Base-by-base conservation (phyloP, 2,797 vertebrate species). In the Platyrinchus mystaceus region DNA sequence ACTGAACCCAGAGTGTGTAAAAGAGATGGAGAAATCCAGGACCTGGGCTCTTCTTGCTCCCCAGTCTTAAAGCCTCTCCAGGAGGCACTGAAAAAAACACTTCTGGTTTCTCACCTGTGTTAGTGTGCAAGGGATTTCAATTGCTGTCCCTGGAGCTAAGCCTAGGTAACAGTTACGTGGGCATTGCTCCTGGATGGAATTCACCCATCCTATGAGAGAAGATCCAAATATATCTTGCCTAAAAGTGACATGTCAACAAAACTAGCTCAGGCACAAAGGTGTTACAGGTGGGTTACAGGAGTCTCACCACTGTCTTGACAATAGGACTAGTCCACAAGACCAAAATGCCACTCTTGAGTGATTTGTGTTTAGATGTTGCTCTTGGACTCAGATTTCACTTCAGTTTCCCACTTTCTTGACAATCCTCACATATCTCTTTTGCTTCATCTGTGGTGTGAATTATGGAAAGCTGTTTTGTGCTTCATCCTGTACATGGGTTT, bases 101-200 rank as follows among this genome's bases (percentile, higher is more conserved):
- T 62, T 50, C 8, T 56, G 20, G 5, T 75, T 73, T 94, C 47
- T 82, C 27, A 22, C 17, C 26, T 73, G 5, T n/a, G 14, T 32
- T 73, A 52, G 7, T 14, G 44, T 77, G 16, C 10, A 53, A 36
- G 7, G 19, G 8, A 46, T 71, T 84, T 58, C 60, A 82, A 0
- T 10, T 74, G n/a, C 23, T 62, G 28, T 52, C 14, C 23, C 18
- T 30, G 37, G 43, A 47, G 46, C 44, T 87, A 52, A 67, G 5
- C 41, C 11, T 24, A 2, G 7, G 12, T 44, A 37, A 32, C 10
- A 79, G 20, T 27, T 76, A 32, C 0, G 0, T 43, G 17, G 20
- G 20, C 28, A 22, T 14, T 50, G 36, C 30, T 71, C 13, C 3
- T 73, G 73, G 5, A 8, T 37, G 32, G 47, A 58, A 56, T 88